These are phyloP conservation scores for Pluvialis apricaria DNA, from an alignment of 2,113 vertebrate species.

Conservation along the genomic window DNA sequence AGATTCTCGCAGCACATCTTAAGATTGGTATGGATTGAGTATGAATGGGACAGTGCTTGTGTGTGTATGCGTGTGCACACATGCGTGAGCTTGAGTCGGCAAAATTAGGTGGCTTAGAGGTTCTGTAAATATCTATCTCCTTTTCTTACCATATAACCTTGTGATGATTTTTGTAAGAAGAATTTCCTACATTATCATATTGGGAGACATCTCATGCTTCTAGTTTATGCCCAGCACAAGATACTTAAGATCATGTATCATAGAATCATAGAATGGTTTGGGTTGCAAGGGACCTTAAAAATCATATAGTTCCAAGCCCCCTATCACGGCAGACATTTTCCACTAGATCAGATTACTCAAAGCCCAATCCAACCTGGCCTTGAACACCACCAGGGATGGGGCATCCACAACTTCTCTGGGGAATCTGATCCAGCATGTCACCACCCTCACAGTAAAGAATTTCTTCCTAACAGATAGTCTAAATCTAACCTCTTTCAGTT, in stretches of 20 bases:
- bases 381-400: background rate
- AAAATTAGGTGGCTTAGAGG: background rate
- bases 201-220: background rate
- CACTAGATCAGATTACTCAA: background rate
- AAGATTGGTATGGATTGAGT: background rate
- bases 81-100: background rate
- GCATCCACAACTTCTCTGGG: background rate
- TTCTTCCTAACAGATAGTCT: background rate
- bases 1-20: background rate
- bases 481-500: background rate
- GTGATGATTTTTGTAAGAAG: background rate
- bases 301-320: background rate
- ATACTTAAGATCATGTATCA: background rate
- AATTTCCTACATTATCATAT: background rate
- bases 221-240: background rate
- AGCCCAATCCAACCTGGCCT: background rate
- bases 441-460: background rate
- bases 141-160: background rate
- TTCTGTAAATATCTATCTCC: background rate
- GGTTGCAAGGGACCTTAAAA: background rate
- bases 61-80: accelerated
- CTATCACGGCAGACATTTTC: background rate
- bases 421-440: background rate
- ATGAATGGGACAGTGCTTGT: background rate
- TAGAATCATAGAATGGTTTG: background rate